These are phyloP conservation scores for Ceryle rudis DNA, from an alignment of 2,797 vertebrate species.

Conservation along the genomic window DNA sequence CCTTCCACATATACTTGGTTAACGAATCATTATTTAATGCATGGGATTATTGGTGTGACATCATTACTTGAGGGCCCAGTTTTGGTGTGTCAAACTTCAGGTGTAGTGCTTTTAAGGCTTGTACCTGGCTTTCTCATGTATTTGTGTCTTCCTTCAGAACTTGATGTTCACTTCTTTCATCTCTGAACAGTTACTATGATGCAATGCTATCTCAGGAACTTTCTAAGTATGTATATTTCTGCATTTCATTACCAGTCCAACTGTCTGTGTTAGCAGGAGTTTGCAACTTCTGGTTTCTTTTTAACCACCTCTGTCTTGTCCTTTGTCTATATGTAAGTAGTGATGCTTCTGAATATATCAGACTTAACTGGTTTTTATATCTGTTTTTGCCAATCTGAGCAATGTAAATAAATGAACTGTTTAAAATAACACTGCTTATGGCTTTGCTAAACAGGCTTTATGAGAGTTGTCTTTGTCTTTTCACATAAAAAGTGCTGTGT, in stretches of 20 bases:
- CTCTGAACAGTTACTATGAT: conserved; percentile 5
- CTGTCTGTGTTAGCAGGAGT: background rate
- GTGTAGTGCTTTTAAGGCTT: conserved; percentile 8
- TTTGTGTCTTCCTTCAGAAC: conserved; percentile 34
- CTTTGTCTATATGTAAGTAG: conserved; percentile 54
- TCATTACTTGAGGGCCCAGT: background rate
- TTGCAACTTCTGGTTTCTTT: conserved; percentile 5
- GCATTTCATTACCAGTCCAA: conserved; percentile 17
- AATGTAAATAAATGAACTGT: conserved; percentile 84
- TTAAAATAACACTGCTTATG: conserved; percentile 42
- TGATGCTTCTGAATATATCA: conserved; percentile 53
- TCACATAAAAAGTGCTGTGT: background rate
- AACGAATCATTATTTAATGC: conserved; percentile 14
- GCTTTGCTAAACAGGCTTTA: conserved; percentile 11
- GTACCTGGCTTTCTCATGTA: background rate
- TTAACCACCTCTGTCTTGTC: conserved; percentile 43
- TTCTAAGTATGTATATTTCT: conserved; percentile 63
- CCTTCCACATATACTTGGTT: background rate
- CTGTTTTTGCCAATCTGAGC: conserved; percentile 47
- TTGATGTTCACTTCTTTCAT: background rate
- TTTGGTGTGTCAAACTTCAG: conserved; percentile 12
- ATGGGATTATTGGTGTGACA: background rate
- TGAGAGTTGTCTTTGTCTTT: background rate
- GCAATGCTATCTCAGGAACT: conserved; percentile 31
- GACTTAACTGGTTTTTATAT: conserved; percentile 66